phyloP scores from a whole-genome alignment of 2,888 invertebrate species.

The Diogma glabrata region DNA sequence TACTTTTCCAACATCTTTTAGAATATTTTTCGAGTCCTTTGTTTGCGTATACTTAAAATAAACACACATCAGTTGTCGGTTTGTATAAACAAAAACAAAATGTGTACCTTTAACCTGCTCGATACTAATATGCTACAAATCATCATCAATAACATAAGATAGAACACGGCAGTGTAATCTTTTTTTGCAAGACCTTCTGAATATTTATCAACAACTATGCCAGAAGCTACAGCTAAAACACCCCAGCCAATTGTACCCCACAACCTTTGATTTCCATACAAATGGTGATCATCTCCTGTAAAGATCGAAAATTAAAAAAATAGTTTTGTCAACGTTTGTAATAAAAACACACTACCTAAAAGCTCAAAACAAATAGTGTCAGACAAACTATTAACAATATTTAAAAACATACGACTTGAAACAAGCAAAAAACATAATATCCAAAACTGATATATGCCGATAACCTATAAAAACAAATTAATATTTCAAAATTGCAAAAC shows the following conservation, averaged over 20 bases:
- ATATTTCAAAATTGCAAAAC: too few species aligned
- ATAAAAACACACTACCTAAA: too few species aligned
- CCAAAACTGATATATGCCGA: conserved; percentile 56
- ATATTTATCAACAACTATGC: conserved; percentile 62
- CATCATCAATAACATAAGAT: conserved; percentile 56
- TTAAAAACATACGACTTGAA: conserved; percentile 73
- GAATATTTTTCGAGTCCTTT: conserved; percentile 51
- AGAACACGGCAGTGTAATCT: conserved; percentile 71
- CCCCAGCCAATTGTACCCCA: conserved; percentile 88
- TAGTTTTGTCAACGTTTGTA: too few species aligned
- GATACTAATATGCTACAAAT: conserved; percentile 55
- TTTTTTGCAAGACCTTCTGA: conserved; percentile 53
- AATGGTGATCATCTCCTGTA: conserved; percentile 55
- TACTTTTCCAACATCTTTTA: conserved; percentile 55
- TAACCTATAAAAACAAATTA: too few species aligned
- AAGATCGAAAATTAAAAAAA: too few species aligned
- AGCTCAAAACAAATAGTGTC: conserved; percentile 83
- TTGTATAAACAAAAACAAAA: too few species aligned
- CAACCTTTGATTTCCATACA: conserved; percentile 75
- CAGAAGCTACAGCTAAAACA: conserved; percentile 59
- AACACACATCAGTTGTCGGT: too few species aligned
- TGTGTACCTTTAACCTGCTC: too few species aligned
- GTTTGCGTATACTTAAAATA: conserved; percentile 51
- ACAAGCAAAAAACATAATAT: conserved; percentile 63
- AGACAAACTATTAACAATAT: conserved; percentile 74